phyloP scores from a whole-genome alignment of 1,140 invertebrate genomes.

The Philotrypesis tridentata region DNA sequence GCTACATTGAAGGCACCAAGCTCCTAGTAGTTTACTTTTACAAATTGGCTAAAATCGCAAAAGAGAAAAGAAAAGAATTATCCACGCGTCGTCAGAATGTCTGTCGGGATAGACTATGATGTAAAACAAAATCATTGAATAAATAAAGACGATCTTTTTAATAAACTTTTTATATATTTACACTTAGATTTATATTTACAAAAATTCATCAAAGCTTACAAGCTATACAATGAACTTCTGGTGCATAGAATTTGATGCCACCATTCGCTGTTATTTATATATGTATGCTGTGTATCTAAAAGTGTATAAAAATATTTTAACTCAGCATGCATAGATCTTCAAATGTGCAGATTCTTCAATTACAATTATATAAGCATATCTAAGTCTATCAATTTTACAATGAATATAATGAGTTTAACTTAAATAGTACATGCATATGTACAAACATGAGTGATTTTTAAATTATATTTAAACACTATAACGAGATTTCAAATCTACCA shows the following conservation, averaged over 20 bases:
- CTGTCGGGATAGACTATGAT: conserved; percentile 27
- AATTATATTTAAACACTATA: conserved; percentile 2
- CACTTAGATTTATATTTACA: conserved; percentile 47
- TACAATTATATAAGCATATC: background rate
- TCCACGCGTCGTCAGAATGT: background rate
- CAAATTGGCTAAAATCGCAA: conserved; percentile 21
- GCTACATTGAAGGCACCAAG: conserved; percentile 56
- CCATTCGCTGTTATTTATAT: too few relatives aligned
- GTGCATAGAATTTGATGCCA: too few relatives aligned
- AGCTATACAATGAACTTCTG: background rate
- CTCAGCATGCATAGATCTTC: background rate
- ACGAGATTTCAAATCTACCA: conserved; percentile 18
- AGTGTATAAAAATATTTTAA: background rate
- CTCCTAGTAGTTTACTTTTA: conserved; percentile 54
- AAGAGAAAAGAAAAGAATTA: background rate
- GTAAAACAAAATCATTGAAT: conserved; percentile 4
- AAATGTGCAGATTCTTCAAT: background rate
- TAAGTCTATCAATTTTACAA: background rate
- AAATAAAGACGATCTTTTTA: background rate
- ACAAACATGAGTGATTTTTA: background rate
- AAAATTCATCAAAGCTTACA: background rate
- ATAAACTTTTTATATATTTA: conserved; percentile 37
- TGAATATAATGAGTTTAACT: background rate
- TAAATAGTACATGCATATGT: background rate
- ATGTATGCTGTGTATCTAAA: background rate